These are phyloP conservation scores for Scarus forsteni DNA, from an alignment of 2,797 vertebrate genomes.

Conservation along the genomic window DNA sequence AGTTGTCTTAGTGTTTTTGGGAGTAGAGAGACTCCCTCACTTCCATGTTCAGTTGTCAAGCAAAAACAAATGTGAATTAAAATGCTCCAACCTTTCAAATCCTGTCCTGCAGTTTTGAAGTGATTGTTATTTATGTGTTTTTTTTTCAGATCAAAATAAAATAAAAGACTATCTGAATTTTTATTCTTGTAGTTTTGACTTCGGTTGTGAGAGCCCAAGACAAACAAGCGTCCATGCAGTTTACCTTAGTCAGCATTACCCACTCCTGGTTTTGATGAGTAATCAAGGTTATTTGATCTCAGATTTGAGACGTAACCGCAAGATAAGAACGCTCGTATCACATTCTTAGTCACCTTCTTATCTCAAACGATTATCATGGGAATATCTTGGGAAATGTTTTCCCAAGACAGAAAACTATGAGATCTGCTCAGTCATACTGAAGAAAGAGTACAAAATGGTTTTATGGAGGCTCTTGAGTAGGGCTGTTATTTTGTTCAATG, in stretches of 20 bases:
- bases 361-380: too few relatives aligned
- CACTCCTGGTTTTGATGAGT: too few relatives aligned
- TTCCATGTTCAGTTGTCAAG: constrained; percentile 69
- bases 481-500: too few relatives aligned
- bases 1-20: constrained; percentile 62
- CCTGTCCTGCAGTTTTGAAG: constrained; percentile 74
- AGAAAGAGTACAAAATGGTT: too few relatives aligned
- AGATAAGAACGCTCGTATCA: background rate
- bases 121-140: constrained; percentile 73
- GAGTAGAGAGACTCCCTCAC: constrained; percentile 46
- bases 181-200: constrained; percentile 12
- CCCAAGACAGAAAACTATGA: too few relatives aligned
- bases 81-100: constrained; percentile 75
- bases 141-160: constrained; percentile 60
- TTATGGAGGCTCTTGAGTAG: too few relatives aligned
- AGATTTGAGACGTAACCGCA: background rate
- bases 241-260: too few relatives aligned
- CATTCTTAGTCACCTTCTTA: too few relatives aligned
- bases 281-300: too few relatives aligned
- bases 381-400: too few relatives aligned
- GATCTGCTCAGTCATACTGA: too few relatives aligned
- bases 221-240: background rate
- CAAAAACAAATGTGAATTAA: constrained; percentile 84
- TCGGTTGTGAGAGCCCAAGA: too few relatives aligned
- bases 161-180: constrained; percentile 25